These are phyloP conservation scores for Desoria tigrina DNA, from an alignment of 2,888 invertebrate species.

Conservation along the genomic window DNA sequence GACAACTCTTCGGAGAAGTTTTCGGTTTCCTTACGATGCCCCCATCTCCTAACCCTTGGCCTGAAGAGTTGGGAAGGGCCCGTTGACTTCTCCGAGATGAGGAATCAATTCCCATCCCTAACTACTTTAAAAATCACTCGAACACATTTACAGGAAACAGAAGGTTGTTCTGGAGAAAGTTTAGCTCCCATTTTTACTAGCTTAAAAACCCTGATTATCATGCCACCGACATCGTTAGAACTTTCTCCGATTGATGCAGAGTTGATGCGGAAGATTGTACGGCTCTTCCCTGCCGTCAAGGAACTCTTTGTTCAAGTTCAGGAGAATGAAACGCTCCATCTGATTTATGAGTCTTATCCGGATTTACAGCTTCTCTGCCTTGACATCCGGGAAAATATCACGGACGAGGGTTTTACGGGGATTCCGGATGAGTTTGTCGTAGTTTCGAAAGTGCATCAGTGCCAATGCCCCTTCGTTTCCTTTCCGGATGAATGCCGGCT, in stretches of 20 bases:
- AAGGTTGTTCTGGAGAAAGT: neutral
- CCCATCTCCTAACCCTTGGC: constrained; percentile 13
- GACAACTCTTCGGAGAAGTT: constrained; percentile 29
- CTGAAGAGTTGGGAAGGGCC: constrained; percentile 33
- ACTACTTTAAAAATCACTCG: constrained; percentile 28
- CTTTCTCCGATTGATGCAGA: neutral
- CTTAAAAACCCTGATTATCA: constrained; percentile 31
- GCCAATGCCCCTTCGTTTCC: constrained; percentile 23
- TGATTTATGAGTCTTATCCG: constrained; percentile 35
- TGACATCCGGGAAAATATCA: constrained; percentile 23
- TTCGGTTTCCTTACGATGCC: constrained; percentile 1
- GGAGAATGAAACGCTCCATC: constrained; percentile 25
- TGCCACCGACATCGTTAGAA: constrained; percentile 24
- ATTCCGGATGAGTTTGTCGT: constrained; percentile 24
- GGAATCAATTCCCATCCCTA: constrained; percentile 27
- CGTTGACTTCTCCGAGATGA: constrained; percentile 31
- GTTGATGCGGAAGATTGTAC: constrained; percentile 25
- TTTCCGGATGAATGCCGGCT: constrained; percentile 27
- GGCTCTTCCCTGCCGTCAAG: constrained; percentile 33
- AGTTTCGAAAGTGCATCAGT: constrained; percentile 14
- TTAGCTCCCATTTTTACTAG: no score
- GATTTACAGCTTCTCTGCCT: constrained; percentile 26
- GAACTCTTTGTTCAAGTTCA: constrained; percentile 36
- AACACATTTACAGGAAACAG: constrained; percentile 23
- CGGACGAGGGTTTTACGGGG: constrained; percentile 38